A percentile compares a stretch with the other conserved stretches of the same genome.
Conservation (phyloP, 2,797 vertebrate species). For the Danio kyathit region DNA sequence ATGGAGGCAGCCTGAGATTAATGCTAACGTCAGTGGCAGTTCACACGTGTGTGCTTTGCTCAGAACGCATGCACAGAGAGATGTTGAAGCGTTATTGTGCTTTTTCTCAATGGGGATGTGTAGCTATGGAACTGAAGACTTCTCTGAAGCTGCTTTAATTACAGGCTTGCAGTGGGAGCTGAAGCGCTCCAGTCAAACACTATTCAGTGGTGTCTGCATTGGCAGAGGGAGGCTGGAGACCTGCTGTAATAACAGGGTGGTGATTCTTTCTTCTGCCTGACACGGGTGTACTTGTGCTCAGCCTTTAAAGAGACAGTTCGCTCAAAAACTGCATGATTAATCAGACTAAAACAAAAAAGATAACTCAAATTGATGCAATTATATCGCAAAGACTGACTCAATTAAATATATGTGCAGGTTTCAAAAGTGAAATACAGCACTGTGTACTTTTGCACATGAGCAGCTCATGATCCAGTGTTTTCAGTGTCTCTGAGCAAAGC, state of each 20-base stretch:
- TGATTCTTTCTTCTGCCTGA: constrained; percentile 45
- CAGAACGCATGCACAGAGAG: background rate
- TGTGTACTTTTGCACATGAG: background rate
- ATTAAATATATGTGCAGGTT: background rate
- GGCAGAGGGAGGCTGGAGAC: constrained; percentile 41
- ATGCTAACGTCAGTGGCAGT: background rate
- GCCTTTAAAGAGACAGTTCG: constrained; percentile 32
- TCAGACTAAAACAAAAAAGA: too few relatives aligned
- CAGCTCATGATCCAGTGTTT: background rate
- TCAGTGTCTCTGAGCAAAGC: too few relatives aligned
- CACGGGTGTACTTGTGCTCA: constrained; percentile 16
- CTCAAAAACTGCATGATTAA: background rate
- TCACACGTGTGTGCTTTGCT: background rate
- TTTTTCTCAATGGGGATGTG: constrained; percentile 56
- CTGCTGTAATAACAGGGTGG: constrained; percentile 65
- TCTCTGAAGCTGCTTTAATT: constrained; percentile 62
- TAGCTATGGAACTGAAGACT: constrained; percentile 45
- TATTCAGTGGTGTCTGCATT: constrained; percentile 49
- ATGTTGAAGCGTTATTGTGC: constrained; percentile 23
- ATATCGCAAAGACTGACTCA: background rate
- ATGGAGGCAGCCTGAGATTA: constrained; percentile 21
- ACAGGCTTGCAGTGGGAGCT: constrained; percentile 58
- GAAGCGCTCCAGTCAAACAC: constrained; percentile 49
- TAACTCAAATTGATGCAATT: background rate
- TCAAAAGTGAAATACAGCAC: background rate